Base-by-base conservation (phyloP, 2,113 vertebrate genomes). In the Aptenodytes patagonicus region DNA sequence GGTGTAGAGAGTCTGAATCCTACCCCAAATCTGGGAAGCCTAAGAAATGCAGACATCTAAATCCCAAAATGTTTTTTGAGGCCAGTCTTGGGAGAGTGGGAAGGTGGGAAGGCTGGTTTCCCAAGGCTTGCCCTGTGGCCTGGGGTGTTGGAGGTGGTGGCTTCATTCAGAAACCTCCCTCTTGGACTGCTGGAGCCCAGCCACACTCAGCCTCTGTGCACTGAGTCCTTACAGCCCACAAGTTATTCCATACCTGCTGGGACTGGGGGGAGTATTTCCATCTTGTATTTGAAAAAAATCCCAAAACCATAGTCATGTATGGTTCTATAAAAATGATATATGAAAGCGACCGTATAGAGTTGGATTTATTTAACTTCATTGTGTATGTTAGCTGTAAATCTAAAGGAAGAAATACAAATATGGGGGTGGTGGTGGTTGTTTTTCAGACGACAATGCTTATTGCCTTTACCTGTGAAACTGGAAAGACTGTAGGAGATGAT, bases 401-500 rank as follows among this genome's bases (percentile, higher is more conserved):
- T 70, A 64, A 84, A 86, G 44, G 25, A 85, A 88, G 12, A 77
- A 73, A 75, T 28, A n/a, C 16, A 52, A 47, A 69, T 28, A 46
- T 11, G 17, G 6, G 7, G 19, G 3, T 42, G 42, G 42, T 42
- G 42, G 42, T 42, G 42, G 42, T 70, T 46, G 5, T 49, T 94
- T 77, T 94, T 95, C 76, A 79, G 32, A 60, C 49, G 17, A 17
- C 21, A 61, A 19, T 31, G 5, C 2, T 92, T 82, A 18, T 62
- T 80, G 15, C 11, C 7, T 90, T 95, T 89, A 94, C 62, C 49
- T 80, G 31, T 70, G 65, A 87, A 93, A 84, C 25, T 72, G 46
- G 52, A 73, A 91, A 49, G 42, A 65, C 16, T 34, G 17, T 21
- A 75, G 31, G 25, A 65, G 32, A n/a, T 46, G 8, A 79, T 52